A percentile compares a stretch with the other conserved stretches of the same genome.
Conservation (phyloP, 2,113 vertebrate genomes). For the Hirundichthys speculiger region DNA sequence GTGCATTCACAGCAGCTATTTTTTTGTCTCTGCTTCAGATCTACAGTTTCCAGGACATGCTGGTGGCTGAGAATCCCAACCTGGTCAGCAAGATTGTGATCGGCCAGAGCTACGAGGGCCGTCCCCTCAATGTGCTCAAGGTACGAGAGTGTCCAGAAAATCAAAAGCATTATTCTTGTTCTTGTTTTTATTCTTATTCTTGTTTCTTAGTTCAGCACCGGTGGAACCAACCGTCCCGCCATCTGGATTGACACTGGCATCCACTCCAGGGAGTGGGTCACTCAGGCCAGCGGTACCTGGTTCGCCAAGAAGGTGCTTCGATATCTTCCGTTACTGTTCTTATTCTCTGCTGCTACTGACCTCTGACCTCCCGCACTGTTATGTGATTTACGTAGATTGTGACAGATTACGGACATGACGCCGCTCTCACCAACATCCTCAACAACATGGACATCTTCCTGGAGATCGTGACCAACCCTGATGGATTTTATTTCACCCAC, state of each 20-base stretch:
- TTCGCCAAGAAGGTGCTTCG: constrained; percentile 87
- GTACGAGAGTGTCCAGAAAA: constrained; percentile 63
- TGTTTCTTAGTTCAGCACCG: constrained; percentile 88
- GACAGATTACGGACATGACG: constrained; percentile 77
- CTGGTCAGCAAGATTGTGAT: constrained; percentile 89
- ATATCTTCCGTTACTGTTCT: background rate
- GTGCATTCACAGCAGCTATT: background rate
- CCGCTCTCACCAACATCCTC: constrained; percentile 79
- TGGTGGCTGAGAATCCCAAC: constrained; percentile 84
- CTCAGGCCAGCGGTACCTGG: constrained; percentile 89
- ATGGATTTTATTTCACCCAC: constrained; percentile 88
- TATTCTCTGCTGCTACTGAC: background rate
- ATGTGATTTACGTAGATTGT: constrained; percentile 76
- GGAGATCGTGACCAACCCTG: constrained; percentile 89
- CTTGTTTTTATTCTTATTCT: too few relatives aligned
- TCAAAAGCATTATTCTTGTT: too few relatives aligned
- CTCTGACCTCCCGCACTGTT: background rate
- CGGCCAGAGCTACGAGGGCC: constrained; percentile 86
- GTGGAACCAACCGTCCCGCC: constrained; percentile 79
- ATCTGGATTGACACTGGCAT: constrained; percentile 93
- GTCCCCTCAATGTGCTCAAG: constrained; percentile 88
- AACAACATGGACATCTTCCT: constrained; percentile 89
- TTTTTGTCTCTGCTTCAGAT: constrained; percentile 77
- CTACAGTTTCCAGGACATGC: constrained; percentile 87
- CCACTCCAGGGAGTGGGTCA: constrained; percentile 93